Evolutionary conservation across 2,113 vertebrate genomes (phyloP).

Genomic region (Nyctibius bracteatus): DNA sequence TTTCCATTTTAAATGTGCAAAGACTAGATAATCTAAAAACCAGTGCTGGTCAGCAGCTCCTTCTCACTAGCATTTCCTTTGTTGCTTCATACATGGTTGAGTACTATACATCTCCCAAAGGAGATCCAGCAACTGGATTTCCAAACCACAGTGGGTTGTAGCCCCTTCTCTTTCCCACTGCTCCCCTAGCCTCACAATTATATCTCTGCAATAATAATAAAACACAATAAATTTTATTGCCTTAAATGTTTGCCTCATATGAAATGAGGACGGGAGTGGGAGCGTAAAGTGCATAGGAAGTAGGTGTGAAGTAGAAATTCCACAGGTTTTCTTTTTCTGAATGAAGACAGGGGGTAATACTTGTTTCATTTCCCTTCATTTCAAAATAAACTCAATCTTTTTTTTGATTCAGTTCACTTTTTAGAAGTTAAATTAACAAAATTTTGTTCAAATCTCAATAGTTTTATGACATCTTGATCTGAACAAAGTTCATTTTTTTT

Average conservation of each 20-base stretch:
- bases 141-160: neutral
- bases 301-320: neutral
- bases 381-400: neutral
- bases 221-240: neutral
- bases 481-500: neutral
- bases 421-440: neutral
- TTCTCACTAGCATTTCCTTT: neutral
- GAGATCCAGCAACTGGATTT: neutral
- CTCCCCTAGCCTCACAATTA: neutral
- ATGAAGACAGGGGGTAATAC: neutral
- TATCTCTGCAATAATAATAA: neutral
- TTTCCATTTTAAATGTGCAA: conserved; percentile 12
- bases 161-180: neutral
- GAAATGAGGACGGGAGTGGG: neutral
- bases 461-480: neutral
- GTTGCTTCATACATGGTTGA: neutral
- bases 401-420: neutral
- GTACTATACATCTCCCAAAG: neutral
- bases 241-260: neutral
- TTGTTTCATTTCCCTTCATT: neutral
- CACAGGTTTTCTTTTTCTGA: neutral
- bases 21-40: conserved; percentile 1
- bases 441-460: neutral
- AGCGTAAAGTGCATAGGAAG: neutral
- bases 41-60: neutral